phyloP scores from a whole-genome alignment of 1,140 invertebrate species.

The Drosophila tani region DNA sequence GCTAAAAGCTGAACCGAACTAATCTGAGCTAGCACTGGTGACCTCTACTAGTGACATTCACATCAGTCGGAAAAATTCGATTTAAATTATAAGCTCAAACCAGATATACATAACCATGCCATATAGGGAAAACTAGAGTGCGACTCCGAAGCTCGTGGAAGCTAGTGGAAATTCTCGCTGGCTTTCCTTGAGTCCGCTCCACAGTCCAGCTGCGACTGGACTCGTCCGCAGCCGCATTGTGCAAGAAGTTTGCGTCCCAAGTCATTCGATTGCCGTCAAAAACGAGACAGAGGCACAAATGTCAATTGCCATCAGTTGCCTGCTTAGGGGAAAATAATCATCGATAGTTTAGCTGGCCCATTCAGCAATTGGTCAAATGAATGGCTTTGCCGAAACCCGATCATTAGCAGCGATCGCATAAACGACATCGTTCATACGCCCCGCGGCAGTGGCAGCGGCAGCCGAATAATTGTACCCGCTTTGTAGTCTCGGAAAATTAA shows the following conservation, averaged over 20 bases:
- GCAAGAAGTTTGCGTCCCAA: conserved; percentile 50
- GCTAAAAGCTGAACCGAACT: conserved; percentile 6
- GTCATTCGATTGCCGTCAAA: conserved; percentile 47
- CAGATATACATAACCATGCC: conserved; percentile 40
- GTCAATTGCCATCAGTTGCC: conserved; percentile 47
- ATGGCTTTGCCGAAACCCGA: conserved; percentile 55
- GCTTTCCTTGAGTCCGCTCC: conserved; percentile 22
- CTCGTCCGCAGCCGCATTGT: conserved; percentile 15
- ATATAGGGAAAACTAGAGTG: conserved; percentile 50
- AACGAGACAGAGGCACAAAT: conserved; percentile 37
- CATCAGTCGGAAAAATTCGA: conserved; percentile 48
- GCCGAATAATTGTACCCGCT: conserved; percentile 63
- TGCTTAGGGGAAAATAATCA: conserved; percentile 54
- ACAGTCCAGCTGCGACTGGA: background rate
- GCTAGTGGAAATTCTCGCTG: background rate
- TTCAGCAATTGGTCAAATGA: conserved; percentile 54
- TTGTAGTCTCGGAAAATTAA: conserved; percentile 69
- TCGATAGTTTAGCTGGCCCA: conserved; percentile 41
- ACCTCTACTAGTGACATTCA: conserved; percentile 66
- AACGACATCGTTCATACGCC: conserved; percentile 74
- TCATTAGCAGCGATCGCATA: conserved; percentile 65
- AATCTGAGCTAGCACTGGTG: conserved; percentile 33
- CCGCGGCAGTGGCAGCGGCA: conserved; percentile 45
- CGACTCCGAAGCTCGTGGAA: background rate
- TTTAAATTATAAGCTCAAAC: conserved; percentile 53